Percentiles rank a stretch among this genome's conserved stretches.
phyloP scores from a whole-genome alignment of 1,140 invertebrate species.

The Caenorhabditis brenneri region DNA sequence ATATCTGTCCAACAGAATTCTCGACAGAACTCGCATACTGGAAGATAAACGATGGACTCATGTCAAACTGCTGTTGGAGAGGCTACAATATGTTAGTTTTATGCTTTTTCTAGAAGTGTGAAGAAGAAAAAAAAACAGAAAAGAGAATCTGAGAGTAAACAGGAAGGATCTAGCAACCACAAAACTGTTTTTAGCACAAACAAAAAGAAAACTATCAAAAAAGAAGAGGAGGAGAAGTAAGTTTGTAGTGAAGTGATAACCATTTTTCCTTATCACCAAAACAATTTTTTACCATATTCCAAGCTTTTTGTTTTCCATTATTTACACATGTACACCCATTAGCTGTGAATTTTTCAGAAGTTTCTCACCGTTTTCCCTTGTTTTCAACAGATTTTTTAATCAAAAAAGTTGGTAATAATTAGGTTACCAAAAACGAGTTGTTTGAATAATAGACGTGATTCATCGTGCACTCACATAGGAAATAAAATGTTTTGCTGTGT shows the following conservation, averaged over 20 bases:
- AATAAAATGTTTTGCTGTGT: background rate
- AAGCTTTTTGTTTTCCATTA: constrained; percentile 1
- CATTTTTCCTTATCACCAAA: background rate
- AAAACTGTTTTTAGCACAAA: constrained; percentile 20
- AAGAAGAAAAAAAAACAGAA: background rate
- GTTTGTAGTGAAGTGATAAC: background rate
- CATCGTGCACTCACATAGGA: background rate
- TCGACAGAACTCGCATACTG: constrained; percentile 41
- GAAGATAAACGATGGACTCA: constrained; percentile 47
- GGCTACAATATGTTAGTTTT: constrained; percentile 45
- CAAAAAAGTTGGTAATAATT: background rate
- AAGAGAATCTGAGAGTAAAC: too few species aligned
- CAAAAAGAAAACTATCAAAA: constrained; percentile 34
- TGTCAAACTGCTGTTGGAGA: constrained; percentile 52
- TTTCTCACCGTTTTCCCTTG: background rate
- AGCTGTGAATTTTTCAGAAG: background rate
- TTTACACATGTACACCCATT: constrained; percentile 12
- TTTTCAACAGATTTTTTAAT: background rate
- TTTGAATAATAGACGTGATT: constrained; percentile 36
- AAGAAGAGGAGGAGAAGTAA: constrained; percentile 20
- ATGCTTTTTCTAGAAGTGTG: background rate
- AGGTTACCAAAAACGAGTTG: background rate
- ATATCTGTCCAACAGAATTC: constrained; percentile 50
- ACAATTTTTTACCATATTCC: background rate
- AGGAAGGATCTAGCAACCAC: too few species aligned